Conservation (phyloP, 2,113 vertebrate genomes). For the Bombycilla garrulus region DNA sequence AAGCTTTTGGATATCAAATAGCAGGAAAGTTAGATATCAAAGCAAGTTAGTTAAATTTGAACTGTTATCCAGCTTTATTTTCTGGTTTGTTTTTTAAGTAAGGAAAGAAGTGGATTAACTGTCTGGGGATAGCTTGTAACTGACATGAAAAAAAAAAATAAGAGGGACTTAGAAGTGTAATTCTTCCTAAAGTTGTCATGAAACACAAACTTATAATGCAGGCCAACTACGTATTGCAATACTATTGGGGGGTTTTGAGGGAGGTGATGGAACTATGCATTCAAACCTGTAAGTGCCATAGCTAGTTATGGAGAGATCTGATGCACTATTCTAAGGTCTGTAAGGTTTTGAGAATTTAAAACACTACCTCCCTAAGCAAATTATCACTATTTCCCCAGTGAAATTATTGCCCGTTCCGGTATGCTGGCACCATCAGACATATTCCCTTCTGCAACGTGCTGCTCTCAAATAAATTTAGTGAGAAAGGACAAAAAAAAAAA, state of each 20-base stretch:
- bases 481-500: neutral
- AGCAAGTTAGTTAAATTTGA: neutral
- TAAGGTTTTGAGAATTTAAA: neutral
- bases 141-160: neutral
- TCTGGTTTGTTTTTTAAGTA: neutral
- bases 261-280: neutral
- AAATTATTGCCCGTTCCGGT: neutral
- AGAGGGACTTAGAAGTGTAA: neutral
- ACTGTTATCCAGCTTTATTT: neutral
- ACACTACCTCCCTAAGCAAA: neutral
- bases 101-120: neutral
- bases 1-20: neutral
- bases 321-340: neutral
- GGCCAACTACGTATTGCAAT: neutral
- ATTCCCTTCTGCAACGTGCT: neutral
- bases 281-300: neutral
- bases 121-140: neutral
- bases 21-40: neutral
- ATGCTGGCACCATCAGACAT: neutral
- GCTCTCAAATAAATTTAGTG: neutral
- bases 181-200: neutral
- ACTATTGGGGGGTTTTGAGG: accelerated
- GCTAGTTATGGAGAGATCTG: neutral
- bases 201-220: neutral
- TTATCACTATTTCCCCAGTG: neutral